Conservation (phyloP, 2,888 invertebrate genomes). For the Ramazzottius varieornatus region DNA sequence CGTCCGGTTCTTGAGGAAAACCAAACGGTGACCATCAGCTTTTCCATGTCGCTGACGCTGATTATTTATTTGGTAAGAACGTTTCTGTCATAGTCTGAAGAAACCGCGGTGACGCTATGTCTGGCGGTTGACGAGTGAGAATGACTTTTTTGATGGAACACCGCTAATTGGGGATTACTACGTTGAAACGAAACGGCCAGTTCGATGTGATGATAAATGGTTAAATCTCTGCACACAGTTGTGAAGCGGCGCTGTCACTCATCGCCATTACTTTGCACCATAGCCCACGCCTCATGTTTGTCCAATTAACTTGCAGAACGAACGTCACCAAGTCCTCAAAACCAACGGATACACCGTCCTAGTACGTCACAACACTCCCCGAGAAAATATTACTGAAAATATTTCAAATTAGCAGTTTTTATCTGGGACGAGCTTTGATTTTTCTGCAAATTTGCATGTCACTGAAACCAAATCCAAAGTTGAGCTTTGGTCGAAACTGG, state of each 20-base stretch:
- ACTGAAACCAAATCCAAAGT: too few relatives aligned
- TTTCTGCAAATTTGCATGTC: too few relatives aligned
- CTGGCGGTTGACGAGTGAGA: background rate
- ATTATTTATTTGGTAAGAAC: background rate
- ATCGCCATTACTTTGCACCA: too few relatives aligned
- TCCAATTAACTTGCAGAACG: background rate
- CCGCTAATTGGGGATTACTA: too few relatives aligned
- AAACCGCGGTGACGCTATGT: background rate
- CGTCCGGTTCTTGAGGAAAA: background rate
- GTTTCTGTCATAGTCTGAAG: too few relatives aligned
- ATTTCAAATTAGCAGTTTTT: too few relatives aligned
- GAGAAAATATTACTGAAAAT: background rate
- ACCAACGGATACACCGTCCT: slow-evolving; percentile 3
- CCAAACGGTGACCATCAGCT: background rate
- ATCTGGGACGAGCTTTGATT: background rate
- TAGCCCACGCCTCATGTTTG: too few relatives aligned
- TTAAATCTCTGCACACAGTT: background rate
- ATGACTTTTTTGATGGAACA: too few relatives aligned
- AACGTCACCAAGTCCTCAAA: background rate
- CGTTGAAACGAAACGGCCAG: background rate
- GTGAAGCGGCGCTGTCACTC: too few relatives aligned
- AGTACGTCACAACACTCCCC: background rate
- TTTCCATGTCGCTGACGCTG: background rate
- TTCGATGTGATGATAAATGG: too few relatives aligned
- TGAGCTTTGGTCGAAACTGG: too few relatives aligned